phyloP scores from a whole-genome alignment of 1,140 invertebrate species.

The Polypedilum pembai region DNA sequence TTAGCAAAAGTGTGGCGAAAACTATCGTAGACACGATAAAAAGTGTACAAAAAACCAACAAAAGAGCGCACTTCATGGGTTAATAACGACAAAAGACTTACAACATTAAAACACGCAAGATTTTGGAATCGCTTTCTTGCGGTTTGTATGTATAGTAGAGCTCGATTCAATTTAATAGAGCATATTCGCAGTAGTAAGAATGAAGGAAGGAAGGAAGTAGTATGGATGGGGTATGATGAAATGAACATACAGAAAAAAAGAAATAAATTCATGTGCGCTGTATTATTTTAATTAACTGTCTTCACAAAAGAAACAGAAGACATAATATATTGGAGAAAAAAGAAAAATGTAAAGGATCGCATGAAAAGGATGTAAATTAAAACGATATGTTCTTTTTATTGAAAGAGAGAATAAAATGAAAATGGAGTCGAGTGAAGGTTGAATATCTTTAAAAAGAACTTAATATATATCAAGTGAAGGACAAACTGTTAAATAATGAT shows the following conservation, averaged over 20 bases:
- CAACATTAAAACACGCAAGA: conserved; percentile 1
- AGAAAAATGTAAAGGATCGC: not conserved
- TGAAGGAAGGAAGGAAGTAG: not conserved
- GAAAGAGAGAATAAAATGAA: not conserved
- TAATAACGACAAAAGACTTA: conserved; percentile 11
- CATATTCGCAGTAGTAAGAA: not conserved
- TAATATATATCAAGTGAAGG: not conserved
- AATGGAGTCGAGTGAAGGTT: not conserved
- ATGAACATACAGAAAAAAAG: not conserved
- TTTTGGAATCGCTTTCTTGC: not conserved
- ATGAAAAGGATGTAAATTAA: not conserved
- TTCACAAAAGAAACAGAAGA: not conserved
- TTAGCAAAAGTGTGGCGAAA: conserved; percentile 6
- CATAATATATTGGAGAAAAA: not conserved
- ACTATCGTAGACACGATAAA: not conserved
- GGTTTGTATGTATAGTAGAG: not conserved
- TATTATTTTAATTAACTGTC: not conserved
- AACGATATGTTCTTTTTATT: not conserved
- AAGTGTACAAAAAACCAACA: not conserved
- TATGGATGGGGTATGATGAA: not conserved
- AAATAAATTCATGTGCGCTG: no score
- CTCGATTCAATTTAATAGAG: not conserved
- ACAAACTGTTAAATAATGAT: no score
- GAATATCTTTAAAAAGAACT: not conserved
- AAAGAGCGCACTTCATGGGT: not conserved